Evolutionary conservation across 2,113 vertebrate species (phyloP).

Genomic region (Clarias magur): DNA sequence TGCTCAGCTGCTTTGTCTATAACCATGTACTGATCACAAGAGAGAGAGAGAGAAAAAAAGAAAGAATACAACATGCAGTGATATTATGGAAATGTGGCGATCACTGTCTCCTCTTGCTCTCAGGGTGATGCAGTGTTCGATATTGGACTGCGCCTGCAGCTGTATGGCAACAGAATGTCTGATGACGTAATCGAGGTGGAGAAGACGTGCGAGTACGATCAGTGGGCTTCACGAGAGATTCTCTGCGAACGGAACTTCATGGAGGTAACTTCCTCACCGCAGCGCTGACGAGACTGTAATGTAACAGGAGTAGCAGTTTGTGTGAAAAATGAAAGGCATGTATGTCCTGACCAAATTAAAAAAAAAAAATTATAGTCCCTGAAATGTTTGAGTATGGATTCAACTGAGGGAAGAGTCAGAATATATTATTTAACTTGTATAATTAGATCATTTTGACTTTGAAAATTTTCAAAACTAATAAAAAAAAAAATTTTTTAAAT

Average conservation of each 20-base stretch:
- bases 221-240: constrained; percentile 70
- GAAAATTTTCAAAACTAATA: too few relatives aligned
- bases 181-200: constrained; percentile 57
- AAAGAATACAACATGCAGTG: too few relatives aligned
- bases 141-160: constrained; percentile 58
- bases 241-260: constrained; percentile 75
- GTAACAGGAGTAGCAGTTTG: too few relatives aligned
- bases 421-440: too few relatives aligned
- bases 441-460: too few relatives aligned
- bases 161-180: constrained; percentile 51
- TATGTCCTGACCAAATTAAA: background rate
- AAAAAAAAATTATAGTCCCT: background rate
- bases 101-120: background rate
- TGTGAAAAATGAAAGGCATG: background rate
- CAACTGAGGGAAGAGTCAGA: too few relatives aligned
- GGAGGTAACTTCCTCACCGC: constrained; percentile 62
- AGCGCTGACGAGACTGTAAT: background rate
- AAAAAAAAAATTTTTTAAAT: too few relatives aligned
- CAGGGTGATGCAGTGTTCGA: constrained; percentile 60
- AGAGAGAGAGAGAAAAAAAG: background rate
- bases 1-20: constrained; percentile 69
- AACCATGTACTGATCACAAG: constrained; percentile 58
- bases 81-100: background rate
- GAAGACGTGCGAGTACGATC: constrained; percentile 61
- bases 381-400: background rate